These are phyloP conservation scores for Cheilosia vulpina DNA, from an alignment of 2,888 invertebrate genomes.

Conservation along the genomic window DNA sequence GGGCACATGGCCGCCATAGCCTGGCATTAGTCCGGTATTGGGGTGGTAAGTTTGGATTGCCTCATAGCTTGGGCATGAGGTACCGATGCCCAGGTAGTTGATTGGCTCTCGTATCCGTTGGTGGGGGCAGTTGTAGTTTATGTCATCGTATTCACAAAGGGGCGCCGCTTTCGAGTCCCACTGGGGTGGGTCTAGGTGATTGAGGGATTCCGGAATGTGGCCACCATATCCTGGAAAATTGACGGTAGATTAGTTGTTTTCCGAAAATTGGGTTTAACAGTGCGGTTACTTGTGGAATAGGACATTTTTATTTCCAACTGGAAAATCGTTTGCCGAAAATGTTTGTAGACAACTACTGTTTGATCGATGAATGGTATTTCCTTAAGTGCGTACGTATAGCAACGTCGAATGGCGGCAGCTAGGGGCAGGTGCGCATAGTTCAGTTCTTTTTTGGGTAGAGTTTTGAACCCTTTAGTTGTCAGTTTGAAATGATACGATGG, in stretches of 20 bases:
- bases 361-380: not conserved
- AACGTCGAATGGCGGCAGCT: not conserved
- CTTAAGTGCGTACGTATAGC: not conserved
- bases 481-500: too few species aligned
- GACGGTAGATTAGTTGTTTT: not conserved
- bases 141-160: slow-evolving; percentile 88
- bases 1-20: slow-evolving; percentile 90
- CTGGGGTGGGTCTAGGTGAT: slow-evolving; percentile 72
- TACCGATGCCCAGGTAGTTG: slow-evolving; percentile 73
- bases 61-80: slow-evolving; percentile 54
- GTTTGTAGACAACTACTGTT: not conserved
- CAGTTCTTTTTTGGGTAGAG: not conserved
- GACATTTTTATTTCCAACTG: slow-evolving; percentile 14
- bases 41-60: slow-evolving; percentile 87
- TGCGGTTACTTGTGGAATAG: slow-evolving; percentile 41
- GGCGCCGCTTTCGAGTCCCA: slow-evolving; percentile 87
- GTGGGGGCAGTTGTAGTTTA: slow-evolving; percentile 87
- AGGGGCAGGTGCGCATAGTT: not conserved
- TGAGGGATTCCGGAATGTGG: slow-evolving; percentile 74
- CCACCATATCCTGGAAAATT: slow-evolving; percentile 75
- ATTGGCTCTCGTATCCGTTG: slow-evolving; percentile 89
- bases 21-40: slow-evolving; percentile 88
- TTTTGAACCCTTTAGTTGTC: too few species aligned
- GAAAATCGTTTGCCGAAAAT: not conserved
- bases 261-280: not conserved